Evolutionary conservation across 2,888 invertebrate species (phyloP), one percentile per base, ranked within the genome.

Genomic region (Chalcosyrphus nemorum): DNA sequence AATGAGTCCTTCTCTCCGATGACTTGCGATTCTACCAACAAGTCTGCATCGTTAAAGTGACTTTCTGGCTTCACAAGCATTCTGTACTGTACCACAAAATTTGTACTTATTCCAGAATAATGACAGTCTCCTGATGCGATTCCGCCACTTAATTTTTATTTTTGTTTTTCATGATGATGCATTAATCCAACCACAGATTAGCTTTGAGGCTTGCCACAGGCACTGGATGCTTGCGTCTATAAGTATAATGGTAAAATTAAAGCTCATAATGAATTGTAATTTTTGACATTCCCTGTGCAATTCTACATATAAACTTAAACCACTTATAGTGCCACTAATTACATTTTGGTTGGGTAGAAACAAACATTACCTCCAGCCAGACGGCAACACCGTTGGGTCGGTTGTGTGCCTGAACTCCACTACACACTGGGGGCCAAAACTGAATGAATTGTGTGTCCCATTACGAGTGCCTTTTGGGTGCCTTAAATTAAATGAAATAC

Each of bases 401-500:
- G n/a, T n/a, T n/a, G n/a, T n/a, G n/a, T 38, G 27, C 71, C 63
- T 27, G 71, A 71, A 65, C 70, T 70, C 65, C 68, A 29, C 68
- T 13, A 38, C 38, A 9, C 32, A 52, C 27, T 27, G 19, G 45
- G 29, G 45, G n/a, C n/a, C 11, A 32, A 32, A n/a, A n/a, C n/a
- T 47, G 78, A 71, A 71, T 71, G 78, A 72, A 71, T 65, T 78
- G 71, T 78, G 56, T 71, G 61, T 74, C 41, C 72, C 72, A 82
- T 82, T 82, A 57, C 38, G 68, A 43, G 65, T 71, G 68, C 78
- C 82, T 78, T n/a, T 72, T 74, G 82, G 72, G 82, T 78, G 72
- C 82, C 68, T 82, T 82, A 78, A 82, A 82, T 82, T 82, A 82
- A 78, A 78, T 68, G 78, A 68, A 72, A 82, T 72, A 78, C 61